phyloP scores from a whole-genome alignment of 2,797 vertebrate genomes.

The Alca torda region DNA sequence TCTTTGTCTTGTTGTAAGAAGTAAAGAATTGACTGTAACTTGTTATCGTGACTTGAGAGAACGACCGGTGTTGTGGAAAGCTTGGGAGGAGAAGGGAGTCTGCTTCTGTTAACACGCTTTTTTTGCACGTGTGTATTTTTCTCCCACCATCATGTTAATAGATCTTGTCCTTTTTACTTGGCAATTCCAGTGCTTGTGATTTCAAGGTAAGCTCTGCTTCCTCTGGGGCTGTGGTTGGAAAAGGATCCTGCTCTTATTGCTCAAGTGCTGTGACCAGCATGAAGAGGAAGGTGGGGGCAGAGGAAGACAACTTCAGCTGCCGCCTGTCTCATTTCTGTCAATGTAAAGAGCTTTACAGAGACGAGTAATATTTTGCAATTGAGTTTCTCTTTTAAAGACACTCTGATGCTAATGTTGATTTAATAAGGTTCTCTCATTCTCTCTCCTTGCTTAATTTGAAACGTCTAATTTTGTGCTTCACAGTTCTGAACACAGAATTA shows the following conservation, averaged over 20 bases:
- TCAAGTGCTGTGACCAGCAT: not conserved
- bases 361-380: slow-evolving; percentile 66
- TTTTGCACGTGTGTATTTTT: not conserved
- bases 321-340: slow-evolving; percentile 27
- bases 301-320: not conserved
- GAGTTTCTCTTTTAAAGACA: slow-evolving; percentile 63
- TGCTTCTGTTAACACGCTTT: not conserved
- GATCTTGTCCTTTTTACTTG: not conserved
- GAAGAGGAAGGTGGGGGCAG: not conserved
- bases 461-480: slow-evolving; percentile 79
- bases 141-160: not conserved
- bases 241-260: not conserved
- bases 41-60: not conserved
- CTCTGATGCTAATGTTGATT: slow-evolving; percentile 77
- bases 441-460: slow-evolving; percentile 73
- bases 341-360: slow-evolving; percentile 28
- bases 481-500: slow-evolving; percentile 74
- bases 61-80: not conserved
- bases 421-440: slow-evolving; percentile 74
- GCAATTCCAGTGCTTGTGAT: not conserved
- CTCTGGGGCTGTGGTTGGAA: not conserved
- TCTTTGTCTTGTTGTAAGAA: not conserved
- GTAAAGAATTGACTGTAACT: not conserved
- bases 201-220: not conserved
- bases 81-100: not conserved